Evolutionary conservation across 2,888 invertebrate species (phyloP).

Genomic region (Apamea anceps): DNA sequence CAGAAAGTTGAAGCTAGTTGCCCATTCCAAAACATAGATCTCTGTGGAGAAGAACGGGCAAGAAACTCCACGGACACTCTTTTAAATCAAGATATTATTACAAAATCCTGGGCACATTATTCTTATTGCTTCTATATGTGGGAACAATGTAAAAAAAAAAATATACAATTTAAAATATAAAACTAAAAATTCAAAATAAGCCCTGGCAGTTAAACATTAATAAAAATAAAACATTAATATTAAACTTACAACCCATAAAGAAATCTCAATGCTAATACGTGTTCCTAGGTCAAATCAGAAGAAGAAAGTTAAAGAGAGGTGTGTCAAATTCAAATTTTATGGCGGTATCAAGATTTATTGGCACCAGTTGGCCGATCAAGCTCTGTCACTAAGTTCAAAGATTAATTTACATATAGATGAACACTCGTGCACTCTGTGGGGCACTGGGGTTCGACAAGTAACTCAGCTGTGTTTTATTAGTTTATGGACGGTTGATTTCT

Average conservation of each 20-base stretch:
- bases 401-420: conserved; percentile 61
- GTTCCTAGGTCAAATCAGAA: conserved; percentile 32
- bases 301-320: conserved; percentile 49
- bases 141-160: too few species aligned
- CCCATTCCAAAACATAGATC: too few species aligned
- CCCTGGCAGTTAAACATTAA: too few species aligned
- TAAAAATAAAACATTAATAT: neutral
- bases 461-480: conserved; percentile 43
- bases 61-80: too few species aligned
- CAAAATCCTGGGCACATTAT: too few species aligned
- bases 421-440: conserved; percentile 35
- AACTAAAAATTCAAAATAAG: too few species aligned
- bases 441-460: conserved; percentile 52
- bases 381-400: conserved; percentile 36
- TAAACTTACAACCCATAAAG: neutral
- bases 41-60: too few species aligned
- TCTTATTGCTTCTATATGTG: too few species aligned
- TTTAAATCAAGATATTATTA: too few species aligned
- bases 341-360: conserved; percentile 29
- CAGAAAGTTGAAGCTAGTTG: too few species aligned
- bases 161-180: too few species aligned
- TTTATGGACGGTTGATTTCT: conserved; percentile 16
- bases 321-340: conserved; percentile 46
- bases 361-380: conserved; percentile 24
- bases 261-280: neutral